Evolutionary conservation across 2,113 vertebrate genomes (phyloP), one percentile per base, ranked within the genome.

Genomic region (Corythoichthys intestinalis): DNA sequence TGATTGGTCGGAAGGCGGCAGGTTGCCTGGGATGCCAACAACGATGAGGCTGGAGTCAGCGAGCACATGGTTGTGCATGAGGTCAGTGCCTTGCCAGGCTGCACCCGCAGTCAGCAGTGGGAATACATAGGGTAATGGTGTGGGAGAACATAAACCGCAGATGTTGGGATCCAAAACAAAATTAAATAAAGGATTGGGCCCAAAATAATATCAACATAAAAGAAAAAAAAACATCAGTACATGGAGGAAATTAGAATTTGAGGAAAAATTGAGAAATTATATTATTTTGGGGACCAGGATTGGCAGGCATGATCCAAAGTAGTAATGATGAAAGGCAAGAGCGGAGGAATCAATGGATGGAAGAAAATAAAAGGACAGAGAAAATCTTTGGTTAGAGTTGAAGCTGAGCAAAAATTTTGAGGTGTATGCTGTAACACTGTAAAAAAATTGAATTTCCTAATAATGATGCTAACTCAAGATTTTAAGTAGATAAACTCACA

Each of bases 61-160:
- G 90, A 99, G 93, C 89, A 99, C 96, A 78, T 99, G 97, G 94
- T 99, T 99, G 93, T 99, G 97, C 97, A 99, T 99, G 94, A 99
- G 95, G 93, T 99, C 97, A 91, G 97, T 99, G 91, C 96, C 97
- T 93, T 98, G 97, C 97, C 97, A 99, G 91, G 97, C 97, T 99
- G 91, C 77, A 48, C 50, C 74, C 57, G 63, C 66, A 17, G 69
- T 39, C 49, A 68, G 47, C 54, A 52, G 49, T 12, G 50, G 15
- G 49, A 5, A 61, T 20, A 14, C 39, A 57, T 0, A 67, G 57
- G 14, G 35, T 0, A 67, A 74, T 37, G 70, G 46, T 38, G 49
- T 47, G n/a, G 47, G 20, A 11, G 54, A 53, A 60, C 8, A 50
- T 7, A 73, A 85, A 79, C 34, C 68, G 78, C 14, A 60, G 52